Conservation (phyloP, 2,797 vertebrate species). For the Mormyrus hasselquistii region DNA sequence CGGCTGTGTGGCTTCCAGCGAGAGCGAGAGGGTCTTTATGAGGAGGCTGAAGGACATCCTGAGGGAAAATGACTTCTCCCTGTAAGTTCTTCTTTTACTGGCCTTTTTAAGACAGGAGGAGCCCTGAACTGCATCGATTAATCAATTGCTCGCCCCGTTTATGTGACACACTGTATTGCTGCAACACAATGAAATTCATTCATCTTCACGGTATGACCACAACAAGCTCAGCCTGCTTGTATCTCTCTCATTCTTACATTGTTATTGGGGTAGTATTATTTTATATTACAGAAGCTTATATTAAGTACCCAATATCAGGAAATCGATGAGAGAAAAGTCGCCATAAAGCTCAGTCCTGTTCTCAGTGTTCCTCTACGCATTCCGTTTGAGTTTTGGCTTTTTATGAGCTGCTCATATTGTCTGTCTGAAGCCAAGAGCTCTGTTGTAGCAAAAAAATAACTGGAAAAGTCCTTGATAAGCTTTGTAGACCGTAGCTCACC, state of each 20-base stretch:
- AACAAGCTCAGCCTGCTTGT: neutral
- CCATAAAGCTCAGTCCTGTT: neutral
- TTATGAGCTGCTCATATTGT: neutral
- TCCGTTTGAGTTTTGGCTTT: neutral
- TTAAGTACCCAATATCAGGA: neutral
- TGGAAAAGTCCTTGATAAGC: neutral
- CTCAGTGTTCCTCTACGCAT: neutral
- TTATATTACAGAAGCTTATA: neutral
- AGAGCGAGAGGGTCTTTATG: constrained; percentile 87
- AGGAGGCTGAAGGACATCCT: constrained; percentile 88
- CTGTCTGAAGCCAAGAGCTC: neutral
- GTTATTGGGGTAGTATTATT: neutral
- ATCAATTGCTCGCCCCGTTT: neutral
- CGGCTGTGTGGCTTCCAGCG: constrained; percentile 67
- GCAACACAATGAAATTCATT: neutral
- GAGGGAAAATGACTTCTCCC: constrained; percentile 81
- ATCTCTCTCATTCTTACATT: neutral
- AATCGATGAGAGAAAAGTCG: neutral
- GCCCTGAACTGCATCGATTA: neutral
- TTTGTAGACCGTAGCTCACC: neutral
- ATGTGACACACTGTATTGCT: neutral
- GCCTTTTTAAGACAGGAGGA: neutral
- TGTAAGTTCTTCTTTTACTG: constrained; percentile 67
- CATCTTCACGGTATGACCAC: neutral
- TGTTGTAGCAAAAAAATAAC: neutral